Conservation (phyloP, 2,888 invertebrate genomes). For the Dioctria rufipes region DNA sequence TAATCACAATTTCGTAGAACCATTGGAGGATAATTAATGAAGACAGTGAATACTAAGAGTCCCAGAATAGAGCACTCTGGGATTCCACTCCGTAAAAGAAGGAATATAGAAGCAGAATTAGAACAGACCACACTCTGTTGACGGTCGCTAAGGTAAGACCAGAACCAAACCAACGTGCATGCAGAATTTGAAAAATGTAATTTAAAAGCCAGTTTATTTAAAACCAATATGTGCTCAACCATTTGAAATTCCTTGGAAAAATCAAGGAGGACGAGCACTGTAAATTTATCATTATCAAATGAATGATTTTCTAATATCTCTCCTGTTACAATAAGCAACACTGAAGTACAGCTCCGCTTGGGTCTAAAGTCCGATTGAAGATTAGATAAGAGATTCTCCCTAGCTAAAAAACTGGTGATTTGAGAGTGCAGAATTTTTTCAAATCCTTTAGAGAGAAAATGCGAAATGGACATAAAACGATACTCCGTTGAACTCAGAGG, state of each 20-base stretch:
- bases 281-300: too few relatives aligned
- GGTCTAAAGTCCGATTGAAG: background rate
- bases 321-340: too few relatives aligned
- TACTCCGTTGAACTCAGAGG: background rate
- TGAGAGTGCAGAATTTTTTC: background rate
- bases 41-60: background rate
- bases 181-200: background rate
- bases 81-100: background rate
- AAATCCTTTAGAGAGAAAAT: background rate
- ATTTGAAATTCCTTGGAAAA: background rate
- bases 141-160: background rate
- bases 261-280: background rate
- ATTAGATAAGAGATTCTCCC: background rate
- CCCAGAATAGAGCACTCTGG: background rate
- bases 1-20: too few relatives aligned
- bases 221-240: background rate
- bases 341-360: background rate
- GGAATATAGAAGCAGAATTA: background rate
- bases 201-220: background rate
- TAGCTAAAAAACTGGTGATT: background rate
- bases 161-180: background rate
- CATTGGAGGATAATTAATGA: background rate
- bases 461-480: background rate
- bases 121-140: background rate
- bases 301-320: too few relatives aligned